A percentile compares a stretch with the other conserved stretches of the same genome.
Conservation (phyloP, 2,113 vertebrate genomes). For the Mustela lutreola region DNA sequence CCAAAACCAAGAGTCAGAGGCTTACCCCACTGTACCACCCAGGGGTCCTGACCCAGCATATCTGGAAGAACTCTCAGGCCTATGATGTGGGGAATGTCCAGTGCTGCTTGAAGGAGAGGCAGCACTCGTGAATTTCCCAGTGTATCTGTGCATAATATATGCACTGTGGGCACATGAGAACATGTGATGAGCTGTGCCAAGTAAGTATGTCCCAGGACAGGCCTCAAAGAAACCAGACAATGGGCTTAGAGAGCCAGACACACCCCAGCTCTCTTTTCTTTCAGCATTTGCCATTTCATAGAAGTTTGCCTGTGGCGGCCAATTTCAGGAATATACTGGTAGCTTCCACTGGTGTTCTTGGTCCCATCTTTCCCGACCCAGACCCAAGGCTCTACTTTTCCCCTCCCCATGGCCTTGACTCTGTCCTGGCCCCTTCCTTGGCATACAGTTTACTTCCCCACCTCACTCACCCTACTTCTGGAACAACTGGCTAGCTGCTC, state of each 20-base stretch:
- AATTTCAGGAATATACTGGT: not conserved
- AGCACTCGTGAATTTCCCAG: slow-evolving; percentile 78
- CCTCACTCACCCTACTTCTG: too few species aligned
- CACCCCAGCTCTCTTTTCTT: not conserved
- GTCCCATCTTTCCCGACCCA: not conserved
- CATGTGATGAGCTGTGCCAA: not conserved
- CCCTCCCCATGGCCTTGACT: not conserved
- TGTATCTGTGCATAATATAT: not conserved
- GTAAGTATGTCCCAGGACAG: not conserved
- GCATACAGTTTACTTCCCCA: not conserved
- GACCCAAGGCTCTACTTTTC: not conserved
- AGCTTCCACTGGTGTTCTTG: not conserved
- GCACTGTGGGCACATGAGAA: not conserved
- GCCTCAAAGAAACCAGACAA: not conserved
- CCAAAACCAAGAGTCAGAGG: not conserved
- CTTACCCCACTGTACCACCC: not conserved
- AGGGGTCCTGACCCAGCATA: not conserved
- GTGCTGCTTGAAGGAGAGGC: slow-evolving; percentile 74
- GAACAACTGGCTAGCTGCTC: not conserved
- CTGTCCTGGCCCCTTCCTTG: not conserved
- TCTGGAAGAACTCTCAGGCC: slow-evolving; percentile 58
- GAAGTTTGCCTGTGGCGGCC: not conserved
- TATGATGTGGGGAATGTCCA: slow-evolving; percentile 69
- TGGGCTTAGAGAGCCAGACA: not conserved
- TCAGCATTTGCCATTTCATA: not conserved